Evolutionary conservation across 2,113 vertebrate genomes (phyloP), one percentile per base, ranked within the genome.

Genomic region (Cephalopholis sonnerati): DNA sequence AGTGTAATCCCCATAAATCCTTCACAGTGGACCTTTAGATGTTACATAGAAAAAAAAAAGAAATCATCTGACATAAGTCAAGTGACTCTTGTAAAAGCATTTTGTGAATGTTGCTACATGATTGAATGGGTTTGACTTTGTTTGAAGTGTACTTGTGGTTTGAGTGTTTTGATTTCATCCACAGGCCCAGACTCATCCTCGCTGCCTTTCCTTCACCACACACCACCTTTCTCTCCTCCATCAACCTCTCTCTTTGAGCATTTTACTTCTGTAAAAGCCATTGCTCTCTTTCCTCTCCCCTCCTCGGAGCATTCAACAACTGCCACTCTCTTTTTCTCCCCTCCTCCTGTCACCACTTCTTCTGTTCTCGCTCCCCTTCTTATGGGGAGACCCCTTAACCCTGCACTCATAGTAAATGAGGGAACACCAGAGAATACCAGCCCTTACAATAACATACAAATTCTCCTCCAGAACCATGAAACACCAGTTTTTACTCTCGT

Each of bases 391-490:
- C 71, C 84, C 85, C 72, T 41, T 54, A 22, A 70, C 70, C 51
- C 12, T 65, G 70, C 51, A 22, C 66, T 82, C 80, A 67, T 27
- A 67, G 54, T 71, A 63, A 81, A 84, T 7, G 72, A 65, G 54
- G 51, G 50, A 62, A 55, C 74, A 63, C 69, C 10, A 36, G 25
- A 64, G 51, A 66, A 36, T 69, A 51, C 64, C 68, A 66, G 77
- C 54, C 44, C 69, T 76, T 79, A 79, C 78, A 92, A 87, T 78
- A 90, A 90, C 88, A 86, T 70, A 70, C 69, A 78, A 64, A 73
- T 77, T 82, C 81, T 85, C 69, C 70, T 25, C 16, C 74, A 79
- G 66, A 55, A 68, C 82, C 69, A 54, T 81, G 78, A 90, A 90
- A 79, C 66, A 18, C 57, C 68, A 25, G 62, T 58, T 85, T 79